These are phyloP conservation scores for Phrynocephalus versicolor DNA, from an alignment of 2,113 vertebrate genomes.

Conservation along the genomic window DNA sequence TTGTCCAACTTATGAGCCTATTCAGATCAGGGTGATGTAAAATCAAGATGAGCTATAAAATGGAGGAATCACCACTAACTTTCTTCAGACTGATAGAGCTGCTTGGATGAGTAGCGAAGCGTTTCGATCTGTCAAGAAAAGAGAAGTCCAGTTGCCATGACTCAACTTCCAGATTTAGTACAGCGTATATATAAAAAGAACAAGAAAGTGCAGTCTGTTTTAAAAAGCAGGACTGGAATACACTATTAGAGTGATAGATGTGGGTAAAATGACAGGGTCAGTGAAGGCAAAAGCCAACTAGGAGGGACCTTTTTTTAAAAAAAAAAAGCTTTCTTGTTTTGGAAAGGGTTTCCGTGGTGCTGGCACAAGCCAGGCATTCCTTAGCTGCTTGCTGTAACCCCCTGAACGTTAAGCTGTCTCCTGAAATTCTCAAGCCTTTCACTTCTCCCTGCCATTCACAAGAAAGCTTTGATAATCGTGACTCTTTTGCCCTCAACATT, in stretches of 20 bases:
- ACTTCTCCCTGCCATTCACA: constrained; percentile 26
- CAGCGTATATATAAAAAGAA: neutral
- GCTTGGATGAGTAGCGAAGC: no score
- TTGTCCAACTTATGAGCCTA: no score
- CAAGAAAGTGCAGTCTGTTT: rapidly evolving
- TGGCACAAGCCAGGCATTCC: constrained; percentile 81
- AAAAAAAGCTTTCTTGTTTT: constrained; percentile 75
- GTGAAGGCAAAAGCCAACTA: constrained; percentile 33
- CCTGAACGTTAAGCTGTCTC: constrained; percentile 53
- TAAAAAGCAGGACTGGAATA: neutral
- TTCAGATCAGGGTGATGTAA: no score
- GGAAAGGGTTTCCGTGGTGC: constrained; percentile 84
- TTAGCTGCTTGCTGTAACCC: constrained; percentile 80
- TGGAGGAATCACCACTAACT: no score
- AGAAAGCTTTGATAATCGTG: neutral
- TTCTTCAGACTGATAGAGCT: no score
- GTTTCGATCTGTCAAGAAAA: no score
- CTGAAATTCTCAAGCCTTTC: constrained; percentile 26
- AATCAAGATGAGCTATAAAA: no score
- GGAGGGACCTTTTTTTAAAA: constrained; percentile 27
- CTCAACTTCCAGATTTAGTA: neutral
- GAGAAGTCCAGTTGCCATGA: no score
- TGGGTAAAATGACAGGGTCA: constrained; percentile 46
- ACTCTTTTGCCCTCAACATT: constrained; percentile 41
- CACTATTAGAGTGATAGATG: neutral